Percentiles rank a stretch among this genome's conserved stretches.
Evolutionary conservation across 2,888 invertebrate species (phyloP).

Genomic region (Lucinisca nassula): DNA sequence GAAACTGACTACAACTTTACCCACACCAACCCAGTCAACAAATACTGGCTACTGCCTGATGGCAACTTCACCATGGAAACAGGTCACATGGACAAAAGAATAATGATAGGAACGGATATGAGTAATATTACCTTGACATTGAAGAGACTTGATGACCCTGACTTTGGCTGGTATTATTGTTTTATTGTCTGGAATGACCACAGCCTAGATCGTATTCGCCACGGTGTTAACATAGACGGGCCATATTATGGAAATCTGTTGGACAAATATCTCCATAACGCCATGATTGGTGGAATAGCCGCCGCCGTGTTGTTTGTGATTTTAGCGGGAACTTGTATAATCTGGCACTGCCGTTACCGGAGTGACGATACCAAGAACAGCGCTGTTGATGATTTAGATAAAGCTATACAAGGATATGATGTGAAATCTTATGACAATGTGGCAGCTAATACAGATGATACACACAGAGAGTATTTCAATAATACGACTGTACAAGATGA

Average conservation of each 20-base stretch:
- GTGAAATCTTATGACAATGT: conserved; percentile 21
- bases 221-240: conserved; percentile 80
- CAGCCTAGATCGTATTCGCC: conserved; percentile 59
- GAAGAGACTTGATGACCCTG: conserved; percentile 71
- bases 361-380: conserved; percentile 38
- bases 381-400: conserved; percentile 53
- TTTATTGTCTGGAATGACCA: conserved; percentile 60
- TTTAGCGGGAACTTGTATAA: conserved; percentile 70
- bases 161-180: conserved; percentile 80
- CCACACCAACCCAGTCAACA: background rate
- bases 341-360: conserved; percentile 77
- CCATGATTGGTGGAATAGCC: conserved; percentile 81
- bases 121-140: conserved; percentile 59
- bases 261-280: conserved; percentile 74
- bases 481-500: background rate
- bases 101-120: conserved; percentile 8
- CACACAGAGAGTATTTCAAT: background rate
- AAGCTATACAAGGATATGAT: conserved; percentile 53
- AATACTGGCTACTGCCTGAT: conserved; percentile 70
- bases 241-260: conserved; percentile 76
- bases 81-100: background rate
- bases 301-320: conserved; percentile 75
- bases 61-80: conserved; percentile 41
- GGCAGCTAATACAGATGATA: background rate
- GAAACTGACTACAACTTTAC: conserved; percentile 36